Conservation (phyloP, 2,888 invertebrate genomes). For the Mesochorus sp. region DNA sequence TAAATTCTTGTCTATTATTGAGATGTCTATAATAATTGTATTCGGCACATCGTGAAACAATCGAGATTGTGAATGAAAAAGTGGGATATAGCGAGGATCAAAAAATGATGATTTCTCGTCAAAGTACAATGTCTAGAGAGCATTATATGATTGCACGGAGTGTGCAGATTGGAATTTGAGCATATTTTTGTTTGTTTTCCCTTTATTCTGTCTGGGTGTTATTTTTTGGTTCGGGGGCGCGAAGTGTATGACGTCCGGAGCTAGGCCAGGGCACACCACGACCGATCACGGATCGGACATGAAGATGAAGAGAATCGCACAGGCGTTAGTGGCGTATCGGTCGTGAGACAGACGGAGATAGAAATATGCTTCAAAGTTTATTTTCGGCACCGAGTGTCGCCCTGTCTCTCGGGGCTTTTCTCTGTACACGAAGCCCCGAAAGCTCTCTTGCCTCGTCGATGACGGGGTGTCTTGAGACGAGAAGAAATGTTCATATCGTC, state of each 20-base stretch:
- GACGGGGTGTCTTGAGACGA: constrained; percentile 43
- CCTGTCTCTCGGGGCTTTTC: constrained; percentile 66
- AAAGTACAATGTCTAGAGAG: background rate
- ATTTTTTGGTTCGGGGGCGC: constrained; percentile 50
- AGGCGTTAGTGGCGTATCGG: constrained; percentile 58
- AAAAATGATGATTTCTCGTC: constrained; percentile 5
- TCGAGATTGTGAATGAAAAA: too few species aligned
- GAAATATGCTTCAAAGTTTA: constrained; percentile 73
- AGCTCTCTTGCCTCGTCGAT: constrained; percentile 43
- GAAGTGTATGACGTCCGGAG: constrained; percentile 55
- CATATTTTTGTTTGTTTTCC: too few species aligned
- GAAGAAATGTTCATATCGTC: background rate
- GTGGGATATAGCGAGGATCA: too few species aligned
- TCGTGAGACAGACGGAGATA: constrained; percentile 48
- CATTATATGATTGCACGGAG: constrained; percentile 10
- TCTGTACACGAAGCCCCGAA: constrained; percentile 31
- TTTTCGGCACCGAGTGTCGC: constrained; percentile 75
- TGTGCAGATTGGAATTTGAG: constrained; percentile 33
- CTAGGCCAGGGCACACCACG: constrained; percentile 40
- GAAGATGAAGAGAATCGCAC: constrained; percentile 61
- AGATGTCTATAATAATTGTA: background rate
- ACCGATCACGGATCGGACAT: constrained; percentile 62
- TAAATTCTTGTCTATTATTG: background rate
- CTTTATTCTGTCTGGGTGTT: constrained; percentile 33
- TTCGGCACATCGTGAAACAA: background rate